Evolutionary conservation across 2,113 vertebrate genomes (phyloP).

Genomic region (Ciconia maguari): DNA sequence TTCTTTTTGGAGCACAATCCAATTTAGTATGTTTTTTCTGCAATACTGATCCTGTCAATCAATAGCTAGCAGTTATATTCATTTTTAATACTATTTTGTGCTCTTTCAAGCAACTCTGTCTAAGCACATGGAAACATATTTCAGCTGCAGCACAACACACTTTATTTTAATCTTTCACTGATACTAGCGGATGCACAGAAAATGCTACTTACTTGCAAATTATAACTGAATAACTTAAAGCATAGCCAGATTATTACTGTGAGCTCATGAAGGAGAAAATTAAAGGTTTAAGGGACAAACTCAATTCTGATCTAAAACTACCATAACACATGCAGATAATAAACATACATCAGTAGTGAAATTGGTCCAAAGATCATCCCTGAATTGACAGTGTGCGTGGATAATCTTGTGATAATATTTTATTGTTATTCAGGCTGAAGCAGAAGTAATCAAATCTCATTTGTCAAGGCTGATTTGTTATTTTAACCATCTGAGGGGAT

Average conservation of each 20-base stretch:
- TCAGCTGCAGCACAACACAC: neutral
- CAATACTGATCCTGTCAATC: slow-evolving; percentile 9
- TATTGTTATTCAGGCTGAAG: neutral
- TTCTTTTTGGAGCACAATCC: neutral
- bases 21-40: neutral
- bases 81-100: neutral
- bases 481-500: neutral
- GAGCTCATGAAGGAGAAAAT: slow-evolving; percentile 43
- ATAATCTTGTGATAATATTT: neutral
- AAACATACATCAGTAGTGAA: neutral
- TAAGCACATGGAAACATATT: neutral
- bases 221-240: slow-evolving; percentile 44
- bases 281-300: slow-evolving; percentile 42
- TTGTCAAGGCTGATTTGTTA: neutral
- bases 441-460: slow-evolving; percentile 21
- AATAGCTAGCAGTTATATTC: neutral
- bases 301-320: slow-evolving; percentile 22
- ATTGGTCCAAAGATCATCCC: neutral
- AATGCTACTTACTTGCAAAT: neutral
- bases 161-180: slow-evolving; percentile 16
- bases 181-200: neutral
- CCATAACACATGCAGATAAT: neutral
- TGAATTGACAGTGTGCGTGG: neutral
- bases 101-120: neutral
- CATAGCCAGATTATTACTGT: neutral